Conservation (phyloP, 2,113 vertebrate genomes). For the Orycteropus afer region DNA sequence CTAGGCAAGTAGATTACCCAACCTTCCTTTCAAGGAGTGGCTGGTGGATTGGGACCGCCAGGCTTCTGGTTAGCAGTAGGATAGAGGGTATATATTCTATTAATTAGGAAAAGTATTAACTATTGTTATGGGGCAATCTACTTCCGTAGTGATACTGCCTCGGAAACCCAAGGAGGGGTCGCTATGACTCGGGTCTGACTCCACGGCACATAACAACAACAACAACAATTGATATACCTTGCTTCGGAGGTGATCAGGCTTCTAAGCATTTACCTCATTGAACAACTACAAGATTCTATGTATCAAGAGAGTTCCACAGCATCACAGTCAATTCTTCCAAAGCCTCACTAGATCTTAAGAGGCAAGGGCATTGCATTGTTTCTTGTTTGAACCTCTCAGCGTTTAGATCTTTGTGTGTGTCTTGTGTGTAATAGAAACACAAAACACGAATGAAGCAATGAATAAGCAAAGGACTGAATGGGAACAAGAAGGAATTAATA, state of each 20-base stretch:
- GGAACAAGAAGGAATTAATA: neutral
- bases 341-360: neutral
- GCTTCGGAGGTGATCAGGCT: neutral
- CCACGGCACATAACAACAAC: too few species aligned
- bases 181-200: too few species aligned
- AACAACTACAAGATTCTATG: neutral
- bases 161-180: too few species aligned
- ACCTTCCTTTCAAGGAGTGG: too few species aligned
- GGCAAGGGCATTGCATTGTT: neutral
- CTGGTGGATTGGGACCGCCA: too few species aligned
- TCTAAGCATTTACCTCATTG: neutral
- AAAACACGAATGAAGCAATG: neutral
- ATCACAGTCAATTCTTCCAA: fast-evolving
- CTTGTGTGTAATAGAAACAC: neutral
- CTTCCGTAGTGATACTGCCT: too few species aligned
- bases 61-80: too few species aligned
- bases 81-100: neutral
- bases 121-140: too few species aligned
- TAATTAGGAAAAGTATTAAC: neutral
- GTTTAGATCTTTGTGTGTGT: neutral
- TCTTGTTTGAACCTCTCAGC: neutral
- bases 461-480: neutral
- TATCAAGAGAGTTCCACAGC: neutral
- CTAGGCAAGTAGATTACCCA: too few species aligned
- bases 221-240: neutral